These are phyloP conservation scores for Monoplex corrugatus DNA, from an alignment of 2,888 invertebrate species.

Conservation along the genomic window DNA sequence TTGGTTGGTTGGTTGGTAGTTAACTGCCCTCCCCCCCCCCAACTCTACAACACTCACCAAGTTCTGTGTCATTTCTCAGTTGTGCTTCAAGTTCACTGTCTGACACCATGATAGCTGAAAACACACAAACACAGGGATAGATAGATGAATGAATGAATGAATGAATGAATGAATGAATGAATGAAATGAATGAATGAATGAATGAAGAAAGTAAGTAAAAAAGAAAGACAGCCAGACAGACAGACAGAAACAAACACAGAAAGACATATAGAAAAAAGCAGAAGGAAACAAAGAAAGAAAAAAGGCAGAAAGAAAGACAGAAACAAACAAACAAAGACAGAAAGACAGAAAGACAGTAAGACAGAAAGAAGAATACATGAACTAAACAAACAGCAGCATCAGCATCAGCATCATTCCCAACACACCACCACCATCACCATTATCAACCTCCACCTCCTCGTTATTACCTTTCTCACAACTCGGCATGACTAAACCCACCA, in stretches of 20 bases:
- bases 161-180: background rate
- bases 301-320: background rate
- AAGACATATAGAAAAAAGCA: background rate
- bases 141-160: background rate
- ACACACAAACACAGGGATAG: background rate
- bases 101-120: background rate
- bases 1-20: too few species aligned
- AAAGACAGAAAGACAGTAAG: background rate
- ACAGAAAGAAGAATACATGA: background rate
- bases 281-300: background rate
- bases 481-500: too few species aligned
- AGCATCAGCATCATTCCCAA: too few species aligned
- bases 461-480: too few species aligned
- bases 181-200: background rate
- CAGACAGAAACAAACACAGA: background rate
- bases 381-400: too few species aligned
- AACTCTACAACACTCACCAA: background rate
- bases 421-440: too few species aligned
- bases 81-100: constrained; percentile 10
- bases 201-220: background rate
- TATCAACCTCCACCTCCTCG: too few species aligned
- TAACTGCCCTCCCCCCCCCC: too few species aligned
- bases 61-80: background rate
- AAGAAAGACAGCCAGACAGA: background rate
- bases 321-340: background rate